Evolutionary conservation across 2,888 invertebrate species (phyloP).

Genomic region (Trissolcus japonicus): DNA sequence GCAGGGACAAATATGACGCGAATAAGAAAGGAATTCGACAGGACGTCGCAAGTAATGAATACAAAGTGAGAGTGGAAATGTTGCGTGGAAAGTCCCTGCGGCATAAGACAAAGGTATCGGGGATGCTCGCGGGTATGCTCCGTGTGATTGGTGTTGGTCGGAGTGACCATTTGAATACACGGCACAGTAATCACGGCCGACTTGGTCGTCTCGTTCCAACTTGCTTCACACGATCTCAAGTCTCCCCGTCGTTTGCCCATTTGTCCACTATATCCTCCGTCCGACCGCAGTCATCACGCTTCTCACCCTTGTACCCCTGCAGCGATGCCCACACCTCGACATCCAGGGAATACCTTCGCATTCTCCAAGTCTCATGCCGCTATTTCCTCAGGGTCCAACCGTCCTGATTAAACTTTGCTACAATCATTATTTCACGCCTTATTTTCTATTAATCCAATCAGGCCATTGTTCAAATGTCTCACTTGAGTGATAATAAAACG

Average conservation of each 20-base stretch:
- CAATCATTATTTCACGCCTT: constrained; percentile 18
- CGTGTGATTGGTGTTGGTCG: constrained; percentile 71
- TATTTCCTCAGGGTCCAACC: constrained; percentile 37
- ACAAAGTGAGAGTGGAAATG: constrained; percentile 50
- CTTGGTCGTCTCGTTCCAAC: constrained; percentile 59
- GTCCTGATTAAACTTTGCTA: constrained; percentile 35
- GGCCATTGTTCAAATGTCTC: too few species aligned
- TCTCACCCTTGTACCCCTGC: constrained; percentile 55
- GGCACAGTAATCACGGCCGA: constrained; percentile 74
- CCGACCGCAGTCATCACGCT: constrained; percentile 57
- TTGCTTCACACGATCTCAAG: constrained; percentile 38
- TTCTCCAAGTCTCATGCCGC: constrained; percentile 38
- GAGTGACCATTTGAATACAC: constrained; percentile 76
- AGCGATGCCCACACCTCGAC: constrained; percentile 54
- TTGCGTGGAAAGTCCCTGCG: constrained; percentile 56
- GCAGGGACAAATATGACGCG: constrained; percentile 21
- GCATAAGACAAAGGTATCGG: constrained; percentile 58
- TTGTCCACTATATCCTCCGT: constrained; percentile 54
- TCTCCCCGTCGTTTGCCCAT: constrained; percentile 52
- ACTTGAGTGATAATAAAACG: too few species aligned
- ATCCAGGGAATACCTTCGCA: constrained; percentile 55
- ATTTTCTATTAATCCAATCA: constrained; percentile 10
- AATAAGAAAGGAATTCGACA: constrained; percentile 53
- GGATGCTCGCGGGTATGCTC: constrained; percentile 55
- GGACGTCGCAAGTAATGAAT: constrained; percentile 49